phyloP scores from a whole-genome alignment of 2,113 vertebrate species.

The Sturnira hondurensis region DNA sequence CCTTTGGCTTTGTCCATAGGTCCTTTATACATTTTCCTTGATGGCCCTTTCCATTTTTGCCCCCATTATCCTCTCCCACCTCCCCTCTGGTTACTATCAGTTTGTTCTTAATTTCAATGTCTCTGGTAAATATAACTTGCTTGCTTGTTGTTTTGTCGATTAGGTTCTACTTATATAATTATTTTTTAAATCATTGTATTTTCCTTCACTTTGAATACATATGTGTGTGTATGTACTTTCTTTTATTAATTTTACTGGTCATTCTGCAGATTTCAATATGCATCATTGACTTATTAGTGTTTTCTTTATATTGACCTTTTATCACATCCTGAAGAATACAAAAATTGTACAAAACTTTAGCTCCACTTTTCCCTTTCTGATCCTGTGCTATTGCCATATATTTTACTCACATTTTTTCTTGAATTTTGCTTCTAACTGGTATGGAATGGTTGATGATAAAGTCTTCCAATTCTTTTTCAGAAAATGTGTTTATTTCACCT shows the following conservation, averaged over 20 bases:
- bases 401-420: not conserved
- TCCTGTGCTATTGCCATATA: not conserved
- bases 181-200: not conserved
- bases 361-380: not conserved
- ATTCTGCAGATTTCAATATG: not conserved
- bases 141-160: no score
- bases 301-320: not conserved
- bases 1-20: no score
- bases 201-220: not conserved
- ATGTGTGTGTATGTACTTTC: not conserved
- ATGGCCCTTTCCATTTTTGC: no score
- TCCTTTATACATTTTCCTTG: no score
- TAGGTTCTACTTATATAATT: no score
- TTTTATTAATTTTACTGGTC: not conserved
- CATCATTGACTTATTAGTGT: not conserved
- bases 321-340: not conserved
- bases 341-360: not conserved
- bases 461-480: not conserved
- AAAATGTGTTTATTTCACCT: not conserved
- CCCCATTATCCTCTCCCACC: no score
- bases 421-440: not conserved
- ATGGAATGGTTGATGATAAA: not conserved
- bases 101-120: no score
- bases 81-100: no score
- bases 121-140: no score